Base-by-base conservation (phyloP, 2,797 vertebrate genomes). In the Miichthys miiuy region DNA sequence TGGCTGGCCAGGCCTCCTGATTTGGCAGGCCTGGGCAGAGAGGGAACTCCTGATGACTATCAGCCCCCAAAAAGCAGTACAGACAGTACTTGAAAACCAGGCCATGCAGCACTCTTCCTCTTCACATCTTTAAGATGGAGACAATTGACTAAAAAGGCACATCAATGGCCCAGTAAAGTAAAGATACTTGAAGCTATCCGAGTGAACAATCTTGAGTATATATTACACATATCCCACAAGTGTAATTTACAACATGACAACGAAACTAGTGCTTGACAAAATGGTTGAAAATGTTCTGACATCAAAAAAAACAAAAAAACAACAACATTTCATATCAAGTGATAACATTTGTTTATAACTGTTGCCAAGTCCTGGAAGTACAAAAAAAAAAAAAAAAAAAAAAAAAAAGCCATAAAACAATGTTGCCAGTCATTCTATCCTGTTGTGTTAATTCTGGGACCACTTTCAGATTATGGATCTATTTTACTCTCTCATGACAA, bases 1-100 rank as follows among this genome's bases (percentile, higher is more conserved):
- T 90, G 86, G 90, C 88, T 85, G 81, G 61, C 51, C 82, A 58
- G 68, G 63, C 75, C 78, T 85, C 72, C 80, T 87, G 81, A 87
- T 91, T 88, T 90, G 84, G 87, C 84, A 88, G 82, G 63, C 61
- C 16, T 27, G 75, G 79, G 80, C 60, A 74, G 77, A 82, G 80
- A 85, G 56, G 69, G 60, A 87, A 86, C 79, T 83, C 85, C 85
- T 82, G 75, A 86, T 74, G 80, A 88, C 73, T 58, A 86, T 75
- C 80, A 57, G 60, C 47, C 57, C 73, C 44, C 60, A 81, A 78
- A 38, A 79, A 71, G 47, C 66, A 67, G 58, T 18, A 0, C 30
- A 68, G 47, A 72, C 61, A 60, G 63, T 16, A 57, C 71, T 72
- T 75, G 30, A 76, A 86, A 87, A 81, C 13, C 80, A 85, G 75